Base-by-base conservation (phyloP, 2,888 invertebrate species). In the Aphrophora alni region DNA sequence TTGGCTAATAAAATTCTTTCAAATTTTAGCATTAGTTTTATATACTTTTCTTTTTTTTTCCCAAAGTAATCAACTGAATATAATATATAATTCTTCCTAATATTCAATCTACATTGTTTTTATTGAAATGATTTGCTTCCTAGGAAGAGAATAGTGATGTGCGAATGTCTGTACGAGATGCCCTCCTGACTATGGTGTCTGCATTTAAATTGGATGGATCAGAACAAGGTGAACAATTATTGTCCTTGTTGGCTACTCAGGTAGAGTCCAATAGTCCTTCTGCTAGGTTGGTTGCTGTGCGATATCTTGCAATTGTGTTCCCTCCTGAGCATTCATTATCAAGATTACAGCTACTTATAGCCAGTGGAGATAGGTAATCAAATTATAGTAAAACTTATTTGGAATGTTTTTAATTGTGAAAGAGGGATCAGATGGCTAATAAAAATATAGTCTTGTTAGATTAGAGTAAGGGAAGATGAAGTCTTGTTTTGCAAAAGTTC, bases 241-340 rank as follows among this genome's bases (percentile, higher is more conserved):
- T 92, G 85, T 92, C 92, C n/a, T 89, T 95, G 85, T 88, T 94
- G 24, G 91, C 95, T 87, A 90, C 93, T 88, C 93, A 95, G 89
- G 93, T 96, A 86, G 91, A 94, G 89, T 92, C 93, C 51, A 93
- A 94, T 24, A 93, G 96, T 85, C 90, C 93, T 0, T 94, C 95
- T 89, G 93, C 95, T 59, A 91, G 97, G 81, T 94, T 95, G 88
- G 93, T 95, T 59, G 95, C 96, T 2, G 95, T 95, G 86, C 92
- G 95, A 82, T 97, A 95, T 86, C 91, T 96, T 0, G 93, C 94
- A 2, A 92, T 92, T 8, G 94, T 97, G 84, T 98, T 97, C 88
- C 95, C 96, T 0, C 90, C 92, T 38, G 92, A 95, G 86, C 95
- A 96, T 87, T 93, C 95, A 0, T 94, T 95, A 0, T 95, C 97